phyloP scores from a whole-genome alignment of 2,113 vertebrate species.

The Hystrix cristata region DNA sequence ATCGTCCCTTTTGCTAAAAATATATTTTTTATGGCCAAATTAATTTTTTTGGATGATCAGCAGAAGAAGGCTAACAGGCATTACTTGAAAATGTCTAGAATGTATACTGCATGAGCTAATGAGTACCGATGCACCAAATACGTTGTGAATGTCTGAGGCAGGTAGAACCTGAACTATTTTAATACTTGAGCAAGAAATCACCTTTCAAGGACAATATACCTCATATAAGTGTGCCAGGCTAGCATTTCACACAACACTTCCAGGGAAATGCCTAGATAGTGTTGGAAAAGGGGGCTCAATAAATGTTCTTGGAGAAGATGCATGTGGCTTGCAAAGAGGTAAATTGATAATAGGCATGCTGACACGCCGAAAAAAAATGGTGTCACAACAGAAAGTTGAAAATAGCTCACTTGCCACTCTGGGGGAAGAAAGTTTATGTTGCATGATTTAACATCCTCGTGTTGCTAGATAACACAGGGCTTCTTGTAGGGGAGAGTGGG shows the following conservation, averaged over 20 bases:
- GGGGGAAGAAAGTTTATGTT: slow-evolving; percentile 60
- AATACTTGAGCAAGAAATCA: slow-evolving; percentile 35
- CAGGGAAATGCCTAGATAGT: slow-evolving; percentile 1
- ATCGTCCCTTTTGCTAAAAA: not conserved
- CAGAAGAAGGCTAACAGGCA: not conserved
- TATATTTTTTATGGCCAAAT: slow-evolving; percentile 30
- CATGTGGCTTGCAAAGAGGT: slow-evolving; percentile 30
- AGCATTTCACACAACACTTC: not conserved
- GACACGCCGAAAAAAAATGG: slow-evolving; percentile 55
- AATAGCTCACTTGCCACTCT: slow-evolving; percentile 63
- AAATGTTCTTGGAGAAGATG: slow-evolving; percentile 38
- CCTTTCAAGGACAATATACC: not conserved
- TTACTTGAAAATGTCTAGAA: not conserved
- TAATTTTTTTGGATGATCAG: slow-evolving; percentile 33
- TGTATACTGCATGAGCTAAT: not conserved
- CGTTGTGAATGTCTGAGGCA: not conserved
- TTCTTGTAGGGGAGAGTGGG: not conserved
- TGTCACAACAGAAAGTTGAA: slow-evolving; percentile 75
- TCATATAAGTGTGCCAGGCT: not conserved
- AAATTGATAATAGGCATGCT: slow-evolving; percentile 61
- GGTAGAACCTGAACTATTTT: not conserved
- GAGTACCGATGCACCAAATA: not conserved
- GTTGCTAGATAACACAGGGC: not conserved
- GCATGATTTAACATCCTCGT: slow-evolving; percentile 40
- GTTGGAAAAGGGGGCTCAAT: not conserved